These are phyloP conservation scores for Uria lomvia DNA, from an alignment of 2,113 vertebrate genomes.

Conservation along the genomic window DNA sequence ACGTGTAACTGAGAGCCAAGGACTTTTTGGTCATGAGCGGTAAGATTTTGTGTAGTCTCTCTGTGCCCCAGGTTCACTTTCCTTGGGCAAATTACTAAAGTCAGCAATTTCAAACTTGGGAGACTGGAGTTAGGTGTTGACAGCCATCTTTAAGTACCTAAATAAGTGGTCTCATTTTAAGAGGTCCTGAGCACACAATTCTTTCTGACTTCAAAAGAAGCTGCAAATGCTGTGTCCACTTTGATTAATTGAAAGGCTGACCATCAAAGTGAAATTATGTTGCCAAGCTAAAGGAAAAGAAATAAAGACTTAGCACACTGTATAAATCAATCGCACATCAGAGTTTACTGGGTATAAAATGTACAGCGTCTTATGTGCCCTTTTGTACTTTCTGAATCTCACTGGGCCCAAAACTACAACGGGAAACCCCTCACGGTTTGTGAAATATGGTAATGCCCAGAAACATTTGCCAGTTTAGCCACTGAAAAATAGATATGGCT, in stretches of 20 bases:
- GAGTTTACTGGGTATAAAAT: constrained; percentile 63
- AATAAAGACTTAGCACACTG: constrained; percentile 67
- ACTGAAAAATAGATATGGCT: constrained; percentile 62
- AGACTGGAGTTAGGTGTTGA: constrained; percentile 59
- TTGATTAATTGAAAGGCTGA: constrained; percentile 70
- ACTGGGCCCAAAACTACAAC: constrained; percentile 50
- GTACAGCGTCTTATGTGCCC: constrained; percentile 62
- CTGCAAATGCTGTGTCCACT: constrained; percentile 64
- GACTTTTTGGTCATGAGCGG: constrained; percentile 15
- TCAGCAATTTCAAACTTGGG: constrained; percentile 61
- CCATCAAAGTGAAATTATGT: constrained; percentile 70
- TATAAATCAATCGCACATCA: constrained; percentile 65
- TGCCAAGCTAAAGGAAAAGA: constrained; percentile 68
- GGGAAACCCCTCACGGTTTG: constrained; percentile 20
- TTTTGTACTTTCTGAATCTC: constrained; percentile 65
- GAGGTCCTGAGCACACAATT: constrained; percentile 61
- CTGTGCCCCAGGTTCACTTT: constrained; percentile 43
- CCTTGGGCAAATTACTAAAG: constrained; percentile 46
- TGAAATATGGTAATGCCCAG: constrained; percentile 57
- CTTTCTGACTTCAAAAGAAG: constrained; percentile 69
- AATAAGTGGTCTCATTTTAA: constrained; percentile 70
- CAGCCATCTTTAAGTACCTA: constrained; percentile 68
- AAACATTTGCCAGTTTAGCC: constrained; percentile 60
- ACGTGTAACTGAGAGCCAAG: not conserved
- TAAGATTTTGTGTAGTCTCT: constrained; percentile 25